Percentiles rank a stretch among this genome's conserved stretches.
Evolutionary conservation across 2,113 vertebrate genomes (phyloP).

Genomic region (Mesocricetus auratus): DNA sequence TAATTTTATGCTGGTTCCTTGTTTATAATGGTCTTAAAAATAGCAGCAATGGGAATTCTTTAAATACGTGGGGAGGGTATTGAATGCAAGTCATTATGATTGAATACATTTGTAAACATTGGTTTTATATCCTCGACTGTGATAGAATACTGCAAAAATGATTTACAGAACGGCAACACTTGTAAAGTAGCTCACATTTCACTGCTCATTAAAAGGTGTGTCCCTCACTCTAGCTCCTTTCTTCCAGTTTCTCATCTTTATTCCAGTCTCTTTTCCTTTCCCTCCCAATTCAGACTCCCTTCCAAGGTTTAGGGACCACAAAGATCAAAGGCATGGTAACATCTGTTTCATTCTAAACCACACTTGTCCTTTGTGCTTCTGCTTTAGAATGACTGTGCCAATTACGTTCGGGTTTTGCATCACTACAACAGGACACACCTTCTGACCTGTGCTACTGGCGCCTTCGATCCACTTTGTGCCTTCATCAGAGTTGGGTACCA

Average conservation of each 20-base stretch:
- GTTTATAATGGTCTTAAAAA: too few relatives aligned
- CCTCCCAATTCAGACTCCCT: not conserved
- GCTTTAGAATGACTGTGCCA: conserved; percentile 94
- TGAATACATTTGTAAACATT: not conserved
- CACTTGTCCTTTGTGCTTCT: not conserved
- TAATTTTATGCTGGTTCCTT: too few relatives aligned
- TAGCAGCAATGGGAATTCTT: too few relatives aligned
- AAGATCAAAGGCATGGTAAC: not conserved
- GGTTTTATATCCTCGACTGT: not conserved
- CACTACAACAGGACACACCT: conserved; percentile 96
- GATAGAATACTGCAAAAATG: not conserved
- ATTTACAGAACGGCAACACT: not conserved
- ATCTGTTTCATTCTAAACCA: not conserved
- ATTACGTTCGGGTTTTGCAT: conserved; percentile 96
- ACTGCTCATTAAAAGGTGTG: rapidly evolving
- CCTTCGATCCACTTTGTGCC: conserved; percentile 94
- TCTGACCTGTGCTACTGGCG: conserved; percentile 95
- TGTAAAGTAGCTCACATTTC: not conserved
- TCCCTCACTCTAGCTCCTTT: rapidly evolving
- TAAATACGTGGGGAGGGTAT: too few relatives aligned
- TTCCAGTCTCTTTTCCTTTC: not conserved
- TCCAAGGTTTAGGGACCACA: not conserved
- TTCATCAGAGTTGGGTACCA: conserved; percentile 91
- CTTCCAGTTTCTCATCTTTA: not conserved
- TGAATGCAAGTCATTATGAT: not conserved